A percentile compares a stretch with the other conserved stretches of the same genome.
Evolutionary conservation across 2,113 vertebrate genomes (phyloP).

Genomic region (Lonchura striata): DNA sequence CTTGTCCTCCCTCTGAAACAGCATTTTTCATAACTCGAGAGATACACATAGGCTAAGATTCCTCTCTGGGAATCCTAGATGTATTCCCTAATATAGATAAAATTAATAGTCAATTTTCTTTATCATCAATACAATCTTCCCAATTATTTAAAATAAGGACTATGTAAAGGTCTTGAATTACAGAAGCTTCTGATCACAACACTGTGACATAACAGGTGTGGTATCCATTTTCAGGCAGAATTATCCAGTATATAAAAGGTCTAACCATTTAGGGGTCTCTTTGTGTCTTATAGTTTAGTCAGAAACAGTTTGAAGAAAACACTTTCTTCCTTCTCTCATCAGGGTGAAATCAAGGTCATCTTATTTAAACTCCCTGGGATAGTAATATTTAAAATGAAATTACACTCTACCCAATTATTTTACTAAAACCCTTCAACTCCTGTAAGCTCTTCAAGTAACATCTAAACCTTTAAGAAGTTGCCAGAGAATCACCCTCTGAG

Average conservation of each 20-base stretch:
- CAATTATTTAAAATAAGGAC: neutral
- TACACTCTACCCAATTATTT: neutral
- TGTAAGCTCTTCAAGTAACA: neutral
- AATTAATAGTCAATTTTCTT: neutral
- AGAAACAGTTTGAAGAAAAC: neutral
- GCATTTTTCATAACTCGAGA: neutral
- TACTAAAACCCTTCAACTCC: neutral
- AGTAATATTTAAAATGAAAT: neutral
- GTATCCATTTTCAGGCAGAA: neutral
- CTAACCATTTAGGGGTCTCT: neutral
- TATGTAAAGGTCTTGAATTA: neutral
- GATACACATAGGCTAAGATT: neutral
- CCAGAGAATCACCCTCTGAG: neutral
- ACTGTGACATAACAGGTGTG: neutral
- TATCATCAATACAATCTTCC: neutral
- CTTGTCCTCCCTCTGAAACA: neutral
- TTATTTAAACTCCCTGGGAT: neutral
- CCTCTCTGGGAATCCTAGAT: neutral
- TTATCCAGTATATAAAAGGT: neutral
- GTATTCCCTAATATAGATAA: neutral
- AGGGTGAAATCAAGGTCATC: constrained; percentile 1
- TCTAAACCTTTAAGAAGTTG: constrained; percentile 10
- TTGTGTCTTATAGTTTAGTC: neutral
- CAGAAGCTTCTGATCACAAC: neutral
- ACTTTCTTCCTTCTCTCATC: neutral